Evolutionary conservation across 2,797 vertebrate genomes (phyloP), one percentile per base, ranked within the genome.

Genomic region (Gobio occitaniae): DNA sequence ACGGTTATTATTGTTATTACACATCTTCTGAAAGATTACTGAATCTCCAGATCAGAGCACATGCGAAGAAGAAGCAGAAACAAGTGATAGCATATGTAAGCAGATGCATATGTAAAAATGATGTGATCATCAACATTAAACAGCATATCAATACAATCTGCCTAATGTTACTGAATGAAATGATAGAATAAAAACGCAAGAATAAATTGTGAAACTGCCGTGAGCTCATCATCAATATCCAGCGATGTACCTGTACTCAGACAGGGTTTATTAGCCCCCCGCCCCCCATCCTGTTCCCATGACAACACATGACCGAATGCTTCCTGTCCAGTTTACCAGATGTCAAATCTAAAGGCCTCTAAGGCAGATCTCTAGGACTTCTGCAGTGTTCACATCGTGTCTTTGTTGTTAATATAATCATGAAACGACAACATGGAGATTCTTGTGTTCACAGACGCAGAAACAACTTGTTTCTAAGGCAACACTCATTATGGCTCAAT

Each of bases 201-300:
- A 44, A 76, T 82, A 52, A 44, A 66, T 61, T 82, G 29, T 54
- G 17, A 80, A 70, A 85, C 8, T 76, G 21, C 12, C n/a, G 50
- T 82, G n/a, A 69, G 85, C 65, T 84, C 76, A 38, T 38, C 32
- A 65, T 54, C 17, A 66, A 15, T 56, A 68, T 29, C 47, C 29
- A 75, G 52, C 25, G 50, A 16, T 44, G 15, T 65, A 59, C 48
- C 71, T 86, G 8, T 21, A 59, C 47, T 80, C 61, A 59, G 66
- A 68, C 65, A 68, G 38, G 74, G 78, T 84, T 48, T 63, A 70
- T 52, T 76, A 71, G 38, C 80, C 41, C 1, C 61, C 76, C 56
- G 6, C n/a, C 48, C 48, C 48, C 65, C 10, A 61, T 72, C 41
- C 16, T 63, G n/a, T 85, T 86, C 68, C 78, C 74, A 86, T 9